phyloP scores from a whole-genome alignment of 2,113 vertebrate species.

The Ailuropoda melanoleuca region DNA sequence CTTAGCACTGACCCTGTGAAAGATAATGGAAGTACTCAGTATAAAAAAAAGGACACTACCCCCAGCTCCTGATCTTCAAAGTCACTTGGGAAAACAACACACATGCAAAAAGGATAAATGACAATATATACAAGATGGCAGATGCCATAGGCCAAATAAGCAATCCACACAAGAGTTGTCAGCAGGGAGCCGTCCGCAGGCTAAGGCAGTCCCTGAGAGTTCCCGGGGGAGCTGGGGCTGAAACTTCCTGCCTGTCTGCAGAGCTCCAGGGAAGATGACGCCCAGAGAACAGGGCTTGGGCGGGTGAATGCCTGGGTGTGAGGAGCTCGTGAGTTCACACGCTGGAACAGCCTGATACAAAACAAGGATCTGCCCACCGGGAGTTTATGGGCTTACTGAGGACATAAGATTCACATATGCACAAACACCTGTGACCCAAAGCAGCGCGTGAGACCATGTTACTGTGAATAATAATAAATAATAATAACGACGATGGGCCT shows the following conservation, averaged over 20 bases:
- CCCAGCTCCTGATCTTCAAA: not conserved
- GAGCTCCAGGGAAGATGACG: accelerated
- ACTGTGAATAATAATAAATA: not conserved
- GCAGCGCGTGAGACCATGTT: accelerated
- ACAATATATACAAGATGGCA: not conserved
- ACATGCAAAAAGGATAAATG: not conserved
- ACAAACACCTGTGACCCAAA: not conserved
- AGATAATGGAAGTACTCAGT: not conserved
- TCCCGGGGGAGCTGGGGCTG: not conserved
- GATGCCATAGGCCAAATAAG: not conserved
- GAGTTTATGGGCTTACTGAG: accelerated
- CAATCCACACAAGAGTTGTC: not conserved
- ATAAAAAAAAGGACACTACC: not conserved
- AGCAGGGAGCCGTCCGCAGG: not conserved
- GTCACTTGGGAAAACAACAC: not conserved
- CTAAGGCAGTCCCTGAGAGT: not conserved
- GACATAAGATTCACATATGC: not conserved
- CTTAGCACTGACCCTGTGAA: accelerated
- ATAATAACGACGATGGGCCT: too few relatives aligned
- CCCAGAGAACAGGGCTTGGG: accelerated
- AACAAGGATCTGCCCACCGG: not conserved
- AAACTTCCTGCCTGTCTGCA: too few relatives aligned
- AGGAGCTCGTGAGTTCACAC: not conserved
- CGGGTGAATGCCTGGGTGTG: not conserved
- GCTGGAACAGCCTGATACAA: not conserved